phyloP scores from a whole-genome alignment of 2,113 vertebrate genomes.

The Hypocryptadius cinnamomeus region DNA sequence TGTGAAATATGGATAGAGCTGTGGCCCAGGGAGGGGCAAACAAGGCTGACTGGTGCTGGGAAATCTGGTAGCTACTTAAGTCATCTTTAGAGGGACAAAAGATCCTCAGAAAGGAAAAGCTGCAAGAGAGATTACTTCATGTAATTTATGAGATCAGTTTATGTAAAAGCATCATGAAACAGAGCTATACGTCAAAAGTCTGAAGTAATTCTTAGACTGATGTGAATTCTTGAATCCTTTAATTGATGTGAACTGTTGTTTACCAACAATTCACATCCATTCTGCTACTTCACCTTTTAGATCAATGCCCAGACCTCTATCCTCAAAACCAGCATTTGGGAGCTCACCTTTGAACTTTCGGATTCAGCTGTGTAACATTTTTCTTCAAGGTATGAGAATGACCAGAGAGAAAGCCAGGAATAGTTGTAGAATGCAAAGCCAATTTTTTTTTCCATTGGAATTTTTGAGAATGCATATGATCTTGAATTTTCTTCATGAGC shows the following conservation, averaged over 20 bases:
- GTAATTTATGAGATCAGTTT: background rate
- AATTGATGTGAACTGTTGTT: background rate
- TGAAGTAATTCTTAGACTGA: background rate
- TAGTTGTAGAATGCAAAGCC: background rate
- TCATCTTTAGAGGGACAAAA: background rate
- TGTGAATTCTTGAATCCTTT: background rate
- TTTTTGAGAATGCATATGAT: background rate
- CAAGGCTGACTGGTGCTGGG: background rate
- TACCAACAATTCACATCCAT: background rate
- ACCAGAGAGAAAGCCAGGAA: background rate
- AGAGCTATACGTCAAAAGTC: background rate
- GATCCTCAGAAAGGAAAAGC: background rate
- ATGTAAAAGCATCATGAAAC: background rate
- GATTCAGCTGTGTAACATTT: background rate
- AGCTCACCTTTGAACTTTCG: background rate
- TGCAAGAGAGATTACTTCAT: background rate
- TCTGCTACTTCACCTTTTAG: background rate
- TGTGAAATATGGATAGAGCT: background rate
- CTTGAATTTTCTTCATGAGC: background rate
- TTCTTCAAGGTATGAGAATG: background rate
- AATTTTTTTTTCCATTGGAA: background rate
- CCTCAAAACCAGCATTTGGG: background rate
- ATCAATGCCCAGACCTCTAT: background rate
- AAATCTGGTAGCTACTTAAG: background rate
- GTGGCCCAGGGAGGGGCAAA: background rate